Percentiles rank a stretch among this genome's conserved stretches.
Evolutionary conservation across 2,888 invertebrate species (phyloP).

Genomic region (Pardosa pseudoannulata): DNA sequence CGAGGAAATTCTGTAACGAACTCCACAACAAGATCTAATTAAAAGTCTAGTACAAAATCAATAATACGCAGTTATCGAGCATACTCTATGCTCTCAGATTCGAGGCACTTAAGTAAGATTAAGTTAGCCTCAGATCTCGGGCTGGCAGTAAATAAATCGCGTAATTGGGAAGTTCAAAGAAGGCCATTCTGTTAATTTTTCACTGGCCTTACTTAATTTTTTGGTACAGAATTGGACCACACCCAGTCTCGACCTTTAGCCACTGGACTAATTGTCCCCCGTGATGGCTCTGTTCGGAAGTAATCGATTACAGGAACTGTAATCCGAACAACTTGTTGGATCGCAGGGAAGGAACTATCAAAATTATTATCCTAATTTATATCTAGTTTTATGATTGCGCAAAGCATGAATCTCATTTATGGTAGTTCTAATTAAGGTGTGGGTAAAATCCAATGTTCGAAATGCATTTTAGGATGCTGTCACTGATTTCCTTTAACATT

Average conservation of each 20-base stretch:
- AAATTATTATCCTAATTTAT: too few relatives aligned
- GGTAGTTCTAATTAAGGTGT: too few relatives aligned
- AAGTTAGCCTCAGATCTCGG: background rate
- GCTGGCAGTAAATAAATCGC: background rate
- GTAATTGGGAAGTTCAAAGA: slow-evolving; percentile 41
- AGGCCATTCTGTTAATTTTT: background rate
- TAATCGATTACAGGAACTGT: slow-evolving; percentile 37
- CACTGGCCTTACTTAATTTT: slow-evolving; percentile 35
- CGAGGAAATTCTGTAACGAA: too few relatives aligned
- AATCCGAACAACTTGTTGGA: slow-evolving; percentile 55
- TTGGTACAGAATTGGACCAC: slow-evolving; percentile 42
- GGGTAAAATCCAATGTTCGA: too few relatives aligned
- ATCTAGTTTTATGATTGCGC: too few relatives aligned
- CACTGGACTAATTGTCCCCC: slow-evolving; percentile 25
- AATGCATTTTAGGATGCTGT: too few relatives aligned
- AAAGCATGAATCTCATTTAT: too few relatives aligned
- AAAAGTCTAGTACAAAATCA: background rate
- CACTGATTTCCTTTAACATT: too few relatives aligned
- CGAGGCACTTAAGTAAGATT: slow-evolving; percentile 35
- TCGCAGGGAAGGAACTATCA: background rate
- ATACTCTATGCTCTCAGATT: background rate
- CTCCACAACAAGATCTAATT: background rate
- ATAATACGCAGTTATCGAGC: background rate
- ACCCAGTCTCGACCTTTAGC: slow-evolving; percentile 46
- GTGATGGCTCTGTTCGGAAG: background rate